Base-by-base conservation (phyloP, 2,113 vertebrate species). In the Ageneiosus marmoratus region DNA sequence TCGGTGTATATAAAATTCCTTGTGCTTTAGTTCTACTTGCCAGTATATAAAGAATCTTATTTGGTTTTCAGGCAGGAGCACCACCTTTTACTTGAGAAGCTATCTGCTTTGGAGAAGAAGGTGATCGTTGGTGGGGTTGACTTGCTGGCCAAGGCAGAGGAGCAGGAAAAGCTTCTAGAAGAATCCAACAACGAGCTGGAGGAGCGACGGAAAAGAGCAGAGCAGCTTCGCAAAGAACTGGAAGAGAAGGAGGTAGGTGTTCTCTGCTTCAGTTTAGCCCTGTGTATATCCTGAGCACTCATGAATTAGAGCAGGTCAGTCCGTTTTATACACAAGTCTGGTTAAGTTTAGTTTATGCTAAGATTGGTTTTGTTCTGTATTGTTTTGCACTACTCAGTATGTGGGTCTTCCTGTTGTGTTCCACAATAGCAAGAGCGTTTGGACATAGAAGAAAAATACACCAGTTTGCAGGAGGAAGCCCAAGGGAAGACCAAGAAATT, bases 371-470 rank as follows among this genome's bases (percentile, higher is more conserved):
- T 53, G n/a, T 1, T 34, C 22, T 81, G 70, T 7, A 86, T 1
- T n/a, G 32, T 62, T 22, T 10, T 41, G 27, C 27, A 8, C n/a
- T 27, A 22, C 53, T 50, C 20, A 51, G 4, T 56, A 24, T 65
- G 16, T 41, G 29, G 60, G 65, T 67, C 22, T 69, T 41, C 55
- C 8, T 18, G 15, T 44, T 79, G 13, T 72, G 4, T 20, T 15
- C 74, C 3, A 27, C 86, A 87, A 84, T 89, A 99, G 98, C 97
- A 99, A 98, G 98, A 99, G 76, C 97, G 97, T 48, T 90, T 99
- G 90, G 98, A 99, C 90, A 99, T 99, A 3, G 98, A 99, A 90
- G 97, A 99, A 92, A 99, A 99, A 84, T 99, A 99, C 90, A 98
- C 97, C 67, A 99, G 95, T 87, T 95, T 99, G 74, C 98, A 99